Evolutionary conservation across 2,113 vertebrate species (phyloP).

Genomic region (Channa argus): DNA sequence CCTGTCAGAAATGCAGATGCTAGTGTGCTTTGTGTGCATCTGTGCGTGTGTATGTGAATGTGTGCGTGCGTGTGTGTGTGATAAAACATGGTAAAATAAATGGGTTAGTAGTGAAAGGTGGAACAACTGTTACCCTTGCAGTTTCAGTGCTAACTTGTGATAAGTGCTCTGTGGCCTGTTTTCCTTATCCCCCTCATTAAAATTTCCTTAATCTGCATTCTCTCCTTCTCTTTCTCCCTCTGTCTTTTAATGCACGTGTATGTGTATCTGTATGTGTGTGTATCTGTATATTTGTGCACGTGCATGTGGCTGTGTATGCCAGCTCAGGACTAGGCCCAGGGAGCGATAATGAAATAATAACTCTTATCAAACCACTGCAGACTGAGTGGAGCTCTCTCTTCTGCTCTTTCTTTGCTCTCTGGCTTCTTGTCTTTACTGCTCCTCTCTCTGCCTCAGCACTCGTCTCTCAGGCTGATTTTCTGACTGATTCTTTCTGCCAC

Average conservation of each 20-base stretch:
- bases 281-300: slow-evolving; percentile 37
- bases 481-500: slow-evolving; percentile 62
- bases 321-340: slow-evolving; percentile 72
- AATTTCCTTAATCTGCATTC: slow-evolving; percentile 70
- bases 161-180: slow-evolving; percentile 67
- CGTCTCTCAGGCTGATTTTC: slow-evolving; percentile 63
- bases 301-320: slow-evolving; percentile 49
- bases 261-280: slow-evolving; percentile 26
- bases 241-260: slow-evolving; percentile 37
- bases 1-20: slow-evolving; percentile 8
- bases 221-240: background rate
- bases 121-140: slow-evolving; percentile 44
- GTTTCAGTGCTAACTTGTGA: slow-evolving; percentile 49
- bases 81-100: slow-evolving; percentile 31
- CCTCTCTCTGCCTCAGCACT: slow-evolving; percentile 52
- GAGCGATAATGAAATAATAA: slow-evolving; percentile 84
- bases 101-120: slow-evolving; percentile 23
- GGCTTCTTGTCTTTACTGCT: slow-evolving; percentile 54
- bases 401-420: slow-evolving; percentile 36
- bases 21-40: slow-evolving; percentile 5
- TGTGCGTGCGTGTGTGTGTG: background rate
- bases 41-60: background rate
- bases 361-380: slow-evolving; percentile 81
- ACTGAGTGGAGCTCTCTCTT: slow-evolving; percentile 65
- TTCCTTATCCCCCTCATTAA: slow-evolving; percentile 64